Conservation (phyloP, 2,113 vertebrate genomes). For the Bettongia penicillata region DNA sequence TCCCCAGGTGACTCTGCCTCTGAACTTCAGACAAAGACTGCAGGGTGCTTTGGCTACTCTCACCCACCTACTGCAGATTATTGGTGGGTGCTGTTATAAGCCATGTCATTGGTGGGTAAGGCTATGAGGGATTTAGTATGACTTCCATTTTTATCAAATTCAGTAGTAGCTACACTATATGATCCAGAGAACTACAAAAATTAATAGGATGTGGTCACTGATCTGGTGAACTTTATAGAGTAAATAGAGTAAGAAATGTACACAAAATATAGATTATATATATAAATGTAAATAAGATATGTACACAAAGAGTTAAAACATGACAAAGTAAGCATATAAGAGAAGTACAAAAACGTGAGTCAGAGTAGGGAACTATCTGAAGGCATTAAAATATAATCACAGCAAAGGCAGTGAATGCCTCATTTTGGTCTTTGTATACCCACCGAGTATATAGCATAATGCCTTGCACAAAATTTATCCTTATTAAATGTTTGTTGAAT, state of each 20-base stretch:
- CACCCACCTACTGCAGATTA: slow-evolving; percentile 46
- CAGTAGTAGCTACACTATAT: not conserved
- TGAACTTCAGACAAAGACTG: not conserved
- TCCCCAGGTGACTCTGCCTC: not conserved
- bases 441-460: not conserved
- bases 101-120: not conserved
- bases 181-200: not conserved
- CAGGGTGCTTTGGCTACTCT: accelerated
- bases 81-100: not conserved
- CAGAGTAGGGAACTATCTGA: not conserved
- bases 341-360: not conserved
- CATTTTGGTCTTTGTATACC: not conserved
- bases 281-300: not conserved
- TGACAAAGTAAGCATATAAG: not conserved
- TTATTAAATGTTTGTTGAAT: not conserved
- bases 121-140: not conserved
- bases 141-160: not conserved
- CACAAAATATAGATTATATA: not conserved
- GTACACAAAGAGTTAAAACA: not conserved
- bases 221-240: not conserved
- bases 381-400: not conserved
- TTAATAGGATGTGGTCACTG: not conserved
- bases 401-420: not conserved
- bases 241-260: not conserved
- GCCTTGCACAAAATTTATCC: not conserved